A percentile compares a stretch with the other conserved stretches of the same genome.
Evolutionary conservation across 2,888 invertebrate species (phyloP).

Genomic region (Campaea margaritaria): DNA sequence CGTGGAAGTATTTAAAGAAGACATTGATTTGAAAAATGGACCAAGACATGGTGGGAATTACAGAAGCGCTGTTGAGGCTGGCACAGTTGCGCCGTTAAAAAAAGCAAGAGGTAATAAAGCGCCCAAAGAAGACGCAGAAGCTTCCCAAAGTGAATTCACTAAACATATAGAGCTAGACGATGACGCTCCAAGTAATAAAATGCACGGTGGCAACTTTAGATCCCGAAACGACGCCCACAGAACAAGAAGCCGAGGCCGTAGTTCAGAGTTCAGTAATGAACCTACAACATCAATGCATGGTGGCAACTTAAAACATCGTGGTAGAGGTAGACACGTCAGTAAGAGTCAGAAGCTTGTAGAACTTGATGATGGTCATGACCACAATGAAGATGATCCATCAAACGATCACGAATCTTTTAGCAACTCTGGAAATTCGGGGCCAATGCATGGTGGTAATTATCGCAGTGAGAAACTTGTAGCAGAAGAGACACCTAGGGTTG

Average conservation of each 20-base stretch:
- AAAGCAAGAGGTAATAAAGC: constrained; percentile 13
- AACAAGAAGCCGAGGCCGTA: constrained; percentile 50
- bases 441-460: constrained; percentile 79
- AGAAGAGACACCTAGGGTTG: constrained; percentile 42
- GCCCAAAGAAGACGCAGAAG: constrained; percentile 52
- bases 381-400: constrained; percentile 49
- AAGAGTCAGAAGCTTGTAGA: constrained; percentile 67
- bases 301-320: constrained; percentile 58
- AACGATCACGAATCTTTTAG: constrained; percentile 52
- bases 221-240: constrained; percentile 46
- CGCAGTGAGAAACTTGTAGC: constrained; percentile 65
- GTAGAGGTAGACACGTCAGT: constrained; percentile 39
- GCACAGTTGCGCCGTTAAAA: constrained; percentile 21
- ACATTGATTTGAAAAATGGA: constrained; percentile 63
- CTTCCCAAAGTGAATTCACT: constrained; percentile 64
- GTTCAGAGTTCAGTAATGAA: constrained; percentile 54
- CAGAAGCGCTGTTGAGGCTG: constrained; percentile 56
- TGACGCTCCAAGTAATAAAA: constrained; percentile 40
- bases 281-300: constrained; percentile 57
- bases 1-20: constrained; percentile 75
- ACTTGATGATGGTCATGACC: constrained; percentile 59
- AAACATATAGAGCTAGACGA: constrained; percentile 56
- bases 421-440: constrained; percentile 49
- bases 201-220: constrained; percentile 58
- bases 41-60: constrained; percentile 81